Evolutionary conservation across 2,797 vertebrate species (phyloP).

Genomic region (Gouania willdenowi): DNA sequence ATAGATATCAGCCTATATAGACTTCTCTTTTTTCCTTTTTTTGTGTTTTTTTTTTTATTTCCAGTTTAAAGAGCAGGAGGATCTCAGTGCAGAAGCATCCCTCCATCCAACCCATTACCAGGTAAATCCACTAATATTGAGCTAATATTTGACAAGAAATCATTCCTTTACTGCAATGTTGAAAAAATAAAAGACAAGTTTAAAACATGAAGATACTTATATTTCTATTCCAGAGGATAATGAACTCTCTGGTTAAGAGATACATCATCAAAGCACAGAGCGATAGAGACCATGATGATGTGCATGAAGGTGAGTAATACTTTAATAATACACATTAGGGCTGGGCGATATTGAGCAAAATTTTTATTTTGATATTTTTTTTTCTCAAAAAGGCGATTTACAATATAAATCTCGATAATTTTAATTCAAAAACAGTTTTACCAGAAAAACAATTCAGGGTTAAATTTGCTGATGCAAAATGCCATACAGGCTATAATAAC

Average conservation of each 20-base stretch:
- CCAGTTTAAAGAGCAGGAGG: conserved; percentile 80
- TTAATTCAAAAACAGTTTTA: no score
- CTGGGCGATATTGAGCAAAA: no score
- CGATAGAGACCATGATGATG: conserved; percentile 88
- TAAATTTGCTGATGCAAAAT: no score
- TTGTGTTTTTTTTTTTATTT: neutral
- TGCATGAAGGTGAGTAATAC: conserved; percentile 95
- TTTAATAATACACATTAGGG: no score
- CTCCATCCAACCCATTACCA: conserved; percentile 81
- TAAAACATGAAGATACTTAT: neutral
- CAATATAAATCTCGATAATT: no score
- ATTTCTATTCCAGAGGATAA: conserved; percentile 84
- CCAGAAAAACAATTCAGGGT: no score
- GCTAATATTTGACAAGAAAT: no score
- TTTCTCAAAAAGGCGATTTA: no score
- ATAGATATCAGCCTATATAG: neutral
- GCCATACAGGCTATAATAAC: no score
- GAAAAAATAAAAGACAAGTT: no score
- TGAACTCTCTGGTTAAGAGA: conserved; percentile 86
- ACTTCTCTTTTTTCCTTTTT: neutral
- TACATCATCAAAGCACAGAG: conserved; percentile 71
- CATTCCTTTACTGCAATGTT: no score
- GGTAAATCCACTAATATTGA: conserved; percentile 72
- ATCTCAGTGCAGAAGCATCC: conserved; percentile 72
- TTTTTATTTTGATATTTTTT: no score